Evolutionary conservation across 2,797 vertebrate genomes (phyloP), one percentile per base, ranked within the genome.

Genomic region (Phoxinus dragarum): DNA sequence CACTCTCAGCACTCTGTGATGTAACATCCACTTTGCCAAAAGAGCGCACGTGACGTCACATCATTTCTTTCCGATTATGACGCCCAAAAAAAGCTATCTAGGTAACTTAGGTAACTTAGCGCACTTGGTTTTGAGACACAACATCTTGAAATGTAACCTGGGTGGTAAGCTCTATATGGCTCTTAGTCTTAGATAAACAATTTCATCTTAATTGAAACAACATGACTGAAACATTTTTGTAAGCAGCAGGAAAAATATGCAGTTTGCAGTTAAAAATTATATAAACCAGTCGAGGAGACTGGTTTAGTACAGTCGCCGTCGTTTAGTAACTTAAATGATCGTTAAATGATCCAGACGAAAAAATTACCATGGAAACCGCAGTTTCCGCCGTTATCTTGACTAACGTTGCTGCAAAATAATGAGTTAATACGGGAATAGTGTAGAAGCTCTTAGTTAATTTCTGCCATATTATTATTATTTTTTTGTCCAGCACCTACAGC

Each of bases 181-280:
- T 69, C 49, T 84, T 59, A 78, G 66, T 69, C 49, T 84, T 59
- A 78, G 52, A 83, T 83, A 82, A 83, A 87, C 38, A 40, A 49
- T 75, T 67, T 44, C 10, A 23, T 47, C 34, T 38, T 64, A 69
- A 84, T 72, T 84, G 38, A 72, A 84, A 84, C 75, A 79, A 42
- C 83, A 79, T 79, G 83, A 8, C 52, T 47, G 52, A 6, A 71
- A 68, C 42, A 8, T 31, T 76, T 23, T n/a, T 34, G n/a, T 31
- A 61, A 75, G 56, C 71, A 74, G 56, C 81, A 74, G 42, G 71
- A 38, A 31, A 34, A 44, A 74, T 16, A n/a, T 74, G 7, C 42
- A 49, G 69, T 81, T 47, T 82, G 5, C 42, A 38, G 68, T 81
- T 34, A 36, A 73, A 61, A 47, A 82, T 12, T 1, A n/a, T 7